Evolutionary conservation across 2,888 invertebrate species (phyloP), one percentile per base, ranked within the genome.

Genomic region (Parthenolecanium corni): DNA sequence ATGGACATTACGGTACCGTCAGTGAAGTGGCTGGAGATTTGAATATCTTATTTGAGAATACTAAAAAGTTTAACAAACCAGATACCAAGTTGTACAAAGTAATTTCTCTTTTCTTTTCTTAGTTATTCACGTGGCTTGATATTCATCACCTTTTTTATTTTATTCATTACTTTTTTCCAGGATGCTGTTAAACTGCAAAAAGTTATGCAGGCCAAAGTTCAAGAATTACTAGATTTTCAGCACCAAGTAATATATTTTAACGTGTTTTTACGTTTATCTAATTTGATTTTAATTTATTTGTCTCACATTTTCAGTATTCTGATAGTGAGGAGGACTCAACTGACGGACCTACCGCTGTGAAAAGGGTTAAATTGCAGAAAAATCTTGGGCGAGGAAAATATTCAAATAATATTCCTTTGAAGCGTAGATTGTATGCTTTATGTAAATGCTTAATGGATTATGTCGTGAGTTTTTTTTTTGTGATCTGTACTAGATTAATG

Each of bases 1-100:
- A 83, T 67, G 87, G 87, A 23, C 83, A 82, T 68, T 93, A 92
- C 72, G 85, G 85, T 0, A 89, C 86, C 12, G 78, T 94, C 1
- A 86, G 86, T 25, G 91, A 94, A 73, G 83, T 97, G 46, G 90
- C 93, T 0, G 86, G 86, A 0, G 97, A 98, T 72, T 81, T 98
- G 78, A 93, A 92, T 72, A 82, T 94, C 53, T 92, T 97, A 85
- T 91, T 97, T 74, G 92, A 94, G 72, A 98, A 98, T 75, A 97
- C 97, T 12, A 89, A 88, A 72, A 84, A 85, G 70, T 93, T 92
- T 73, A 92, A 91, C 74, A 77, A 85, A 49, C 81, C 85, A 53
- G 84, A 85, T 44, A 89, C 90, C 46, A 81, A 84, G 69, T 78
- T 90, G 14, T 89, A 89, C 73, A 87, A 88, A 74, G 86, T 85